A percentile compares a stretch with the other conserved stretches of the same genome.
These are phyloP conservation scores for Troilus luridus DNA, from an alignment of 2,888 invertebrate species.

Conservation along the genomic window DNA sequence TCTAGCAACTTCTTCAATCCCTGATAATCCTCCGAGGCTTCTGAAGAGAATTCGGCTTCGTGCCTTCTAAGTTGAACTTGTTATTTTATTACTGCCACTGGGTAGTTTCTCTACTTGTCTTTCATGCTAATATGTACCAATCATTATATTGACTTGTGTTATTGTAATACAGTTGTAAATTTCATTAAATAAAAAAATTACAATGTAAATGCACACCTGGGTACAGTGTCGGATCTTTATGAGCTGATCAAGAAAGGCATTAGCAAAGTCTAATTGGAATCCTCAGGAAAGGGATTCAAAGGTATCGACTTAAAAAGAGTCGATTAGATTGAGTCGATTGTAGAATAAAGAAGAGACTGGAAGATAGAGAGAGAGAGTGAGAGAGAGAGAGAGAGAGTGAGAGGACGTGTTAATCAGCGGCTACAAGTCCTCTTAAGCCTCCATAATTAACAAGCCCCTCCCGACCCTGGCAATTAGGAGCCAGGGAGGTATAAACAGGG, in stretches of 20 bases:
- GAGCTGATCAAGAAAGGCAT: background rate
- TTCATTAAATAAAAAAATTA: too few relatives aligned
- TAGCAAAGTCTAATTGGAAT: background rate
- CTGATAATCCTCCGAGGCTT: too few relatives aligned
- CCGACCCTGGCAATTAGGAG: background rate
- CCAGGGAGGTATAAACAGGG: background rate
- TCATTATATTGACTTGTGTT: too few relatives aligned
- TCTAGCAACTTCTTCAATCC: too few relatives aligned
- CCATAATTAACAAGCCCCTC: constrained; percentile 43
- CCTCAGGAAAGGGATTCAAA: background rate
- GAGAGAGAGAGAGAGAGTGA: background rate
- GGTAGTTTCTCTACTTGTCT: too few relatives aligned
- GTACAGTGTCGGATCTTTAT: background rate
- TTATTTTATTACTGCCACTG: too few relatives aligned
- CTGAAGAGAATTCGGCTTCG: too few relatives aligned
- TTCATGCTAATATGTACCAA: too few relatives aligned
- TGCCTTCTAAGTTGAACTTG: too few relatives aligned
- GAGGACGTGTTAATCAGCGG: constrained; percentile 46
- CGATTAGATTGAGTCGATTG: background rate
- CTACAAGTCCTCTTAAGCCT: constrained; percentile 51
- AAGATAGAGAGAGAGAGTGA: background rate
- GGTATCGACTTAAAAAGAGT: background rate
- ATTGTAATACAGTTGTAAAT: too few relatives aligned
- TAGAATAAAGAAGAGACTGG: background rate
- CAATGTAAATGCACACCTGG: background rate